Evolutionary conservation across 2,888 invertebrate species (phyloP), one percentile per base, ranked within the genome.

Genomic region (Spodoptera littoralis): DNA sequence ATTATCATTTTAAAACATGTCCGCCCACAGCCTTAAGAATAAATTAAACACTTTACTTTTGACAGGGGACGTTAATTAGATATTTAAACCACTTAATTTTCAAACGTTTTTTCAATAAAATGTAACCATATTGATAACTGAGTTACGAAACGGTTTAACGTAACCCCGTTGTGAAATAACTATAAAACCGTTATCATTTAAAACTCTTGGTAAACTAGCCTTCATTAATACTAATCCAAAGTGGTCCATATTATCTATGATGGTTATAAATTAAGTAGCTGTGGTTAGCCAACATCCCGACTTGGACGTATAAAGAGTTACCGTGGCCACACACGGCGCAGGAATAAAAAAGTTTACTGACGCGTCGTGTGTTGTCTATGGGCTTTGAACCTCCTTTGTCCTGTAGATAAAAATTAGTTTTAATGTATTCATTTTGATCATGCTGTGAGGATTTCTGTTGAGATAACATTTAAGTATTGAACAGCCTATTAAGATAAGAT

Each of bases 261-360:
- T 76, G 80, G 88, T 82, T 84, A 84, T 90, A 91, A 91, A 91
- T 91, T 90, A 84, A 80, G 77, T 76, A 73, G 67, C 73, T 81
- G 83, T 72, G 87, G 89, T 90, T 86, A 73, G 84, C 84, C 86
- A 88, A 90, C 87, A 86, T 86, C 85, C 83, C 86, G 82, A 71
- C 66, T 76, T 81, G 80, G 81, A 84, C 72, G 80, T 84, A 73
- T 73, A 80, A 83, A 84, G 70, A 74, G 64, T 70, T 77, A 63
- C 78, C 79, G 65, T 84, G 91, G 80, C 92, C 92, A 90, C 92
- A 90, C 91, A 91, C 89, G 88, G 79, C 60, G 90, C 46, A 61
- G 54, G 76, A 75, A 68, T 67, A 62, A 72, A 78, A 68, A 65
- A 61, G 54, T 60, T 75, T 79, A 77, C 65, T 65, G 76, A 71